Evolutionary conservation across 2,888 invertebrate genomes (phyloP), one percentile per base, ranked within the genome.

Genomic region (Clunio marinus): DNA sequence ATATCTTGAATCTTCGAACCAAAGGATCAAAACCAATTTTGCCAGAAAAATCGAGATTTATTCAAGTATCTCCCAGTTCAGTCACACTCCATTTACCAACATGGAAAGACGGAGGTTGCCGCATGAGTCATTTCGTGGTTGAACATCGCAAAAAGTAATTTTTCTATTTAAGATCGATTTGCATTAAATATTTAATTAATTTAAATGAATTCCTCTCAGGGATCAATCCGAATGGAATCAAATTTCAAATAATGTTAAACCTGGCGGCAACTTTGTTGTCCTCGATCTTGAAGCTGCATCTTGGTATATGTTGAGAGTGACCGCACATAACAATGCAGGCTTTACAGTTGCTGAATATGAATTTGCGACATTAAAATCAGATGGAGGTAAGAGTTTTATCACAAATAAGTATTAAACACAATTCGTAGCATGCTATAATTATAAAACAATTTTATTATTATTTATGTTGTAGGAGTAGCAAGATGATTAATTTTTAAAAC

Each of bases 81-180:
- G 92, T 96, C 63, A 92, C 92, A 1, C 83, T 97, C 71, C 94
- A 95, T 76, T 84, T 97, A 73, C 90, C 88, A 74, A 89, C 95
- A 71, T 97, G 96, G 96, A 88, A 89, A 70, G 93, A 93, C 77
- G 94, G 95, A 68, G 95, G 96, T 70, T 97, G 96, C 77, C 92
- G 94, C 17, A 95, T 97, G 91, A 85, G 90, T 71, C 93, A 94
- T 77, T 96, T 95, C 77, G 94, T 96, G 71, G 92, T 96, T 62
- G 94, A 95, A 80, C 92, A 95, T 77, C 93, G 93, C 80, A 91
- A 91, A 78, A 92, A 91, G 93, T 93, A 81, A 80, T 79, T 75
- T 70, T 55, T 17, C 27, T 3, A n/a, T n/a, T n/a, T n/a, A n/a
- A n/a, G n/a, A 20, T 28, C 24, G 7, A 55, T 22, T 22, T 55